phyloP scores from a whole-genome alignment of 1,140 invertebrate genomes.

The Saccostrea echinata region DNA sequence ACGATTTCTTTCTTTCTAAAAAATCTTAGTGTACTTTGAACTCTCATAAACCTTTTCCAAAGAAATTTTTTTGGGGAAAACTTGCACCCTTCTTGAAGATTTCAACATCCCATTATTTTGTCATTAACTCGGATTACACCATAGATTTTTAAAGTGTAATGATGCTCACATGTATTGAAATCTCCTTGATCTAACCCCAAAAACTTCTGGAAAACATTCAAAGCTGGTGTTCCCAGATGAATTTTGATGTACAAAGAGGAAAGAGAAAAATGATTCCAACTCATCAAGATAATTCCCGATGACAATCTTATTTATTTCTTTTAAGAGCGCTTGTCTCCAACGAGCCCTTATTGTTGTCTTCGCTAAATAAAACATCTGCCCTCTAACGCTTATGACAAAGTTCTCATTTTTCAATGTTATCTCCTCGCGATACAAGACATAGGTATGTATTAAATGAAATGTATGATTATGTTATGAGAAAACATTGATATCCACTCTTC shows the following conservation, averaged over 20 bases:
- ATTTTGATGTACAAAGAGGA: background rate
- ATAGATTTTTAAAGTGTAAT: background rate
- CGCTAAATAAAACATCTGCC: background rate
- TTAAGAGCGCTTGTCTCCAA: background rate
- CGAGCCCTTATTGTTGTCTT: background rate
- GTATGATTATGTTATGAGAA: conserved; percentile 27
- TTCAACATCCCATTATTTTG: conserved; percentile 22
- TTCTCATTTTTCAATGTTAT: conserved; percentile 36
- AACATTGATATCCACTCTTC: conserved; percentile 31
- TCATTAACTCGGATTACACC: background rate
- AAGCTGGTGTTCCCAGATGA: background rate
- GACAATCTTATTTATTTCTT: conserved; percentile 30
- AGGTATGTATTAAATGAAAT: conserved; percentile 20
- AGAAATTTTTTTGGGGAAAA: background rate
- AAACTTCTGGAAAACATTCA: conserved; percentile 7
- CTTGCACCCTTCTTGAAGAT: background rate
- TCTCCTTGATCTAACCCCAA: background rate
- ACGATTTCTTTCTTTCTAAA: too few species aligned
- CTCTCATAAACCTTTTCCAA: too few species aligned
- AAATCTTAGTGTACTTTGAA: too few species aligned
- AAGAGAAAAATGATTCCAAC: background rate
- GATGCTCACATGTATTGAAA: background rate
- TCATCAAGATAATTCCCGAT: conserved; percentile 7
- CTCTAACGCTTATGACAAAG: conserved; percentile 3
- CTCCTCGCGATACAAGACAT: background rate